A percentile compares a stretch with the other conserved stretches of the same genome.
Conservation (phyloP, 2,888 invertebrate genomes). For the Chymomyza procnemis region DNA sequence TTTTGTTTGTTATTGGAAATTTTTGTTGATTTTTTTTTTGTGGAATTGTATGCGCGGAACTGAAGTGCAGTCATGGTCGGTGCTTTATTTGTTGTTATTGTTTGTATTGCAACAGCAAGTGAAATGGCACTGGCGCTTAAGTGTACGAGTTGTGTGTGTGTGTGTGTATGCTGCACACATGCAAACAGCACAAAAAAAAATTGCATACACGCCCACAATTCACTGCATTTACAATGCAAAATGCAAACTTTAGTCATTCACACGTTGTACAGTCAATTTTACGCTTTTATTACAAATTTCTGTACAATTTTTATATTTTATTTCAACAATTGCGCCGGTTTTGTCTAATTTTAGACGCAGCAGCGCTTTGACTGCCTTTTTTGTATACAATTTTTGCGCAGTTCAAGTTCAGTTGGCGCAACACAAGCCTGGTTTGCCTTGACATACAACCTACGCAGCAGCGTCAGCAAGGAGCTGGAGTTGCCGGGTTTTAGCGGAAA, state of each 20-base stretch:
- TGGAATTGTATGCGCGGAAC: conserved; percentile 45
- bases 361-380: conserved; percentile 37
- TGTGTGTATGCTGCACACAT: too few relatives aligned
- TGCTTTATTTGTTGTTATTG: conserved; percentile 26
- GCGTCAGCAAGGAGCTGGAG: background rate
- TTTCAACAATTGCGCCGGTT: conserved; percentile 46
- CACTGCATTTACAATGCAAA: conserved; percentile 26
- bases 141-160: conserved; percentile 44
- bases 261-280: conserved; percentile 1
- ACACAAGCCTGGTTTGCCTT: conserved; percentile 45
- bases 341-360: conserved; percentile 54
- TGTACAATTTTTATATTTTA: conserved; percentile 8
- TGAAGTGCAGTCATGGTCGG: conserved; percentile 38
- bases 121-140: conserved; percentile 12
- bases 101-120: conserved; percentile 13
- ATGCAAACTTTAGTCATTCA: conserved; percentile 8
- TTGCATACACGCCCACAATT: background rate
- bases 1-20: background rate
- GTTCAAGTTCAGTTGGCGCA: conserved; percentile 58
- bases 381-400: conserved; percentile 11
- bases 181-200: background rate
- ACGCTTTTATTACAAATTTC: background rate
- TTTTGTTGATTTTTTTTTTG: conserved; percentile 45
- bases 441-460: conserved; percentile 50
- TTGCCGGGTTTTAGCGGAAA: conserved; percentile 1